Base-by-base conservation (phyloP, 2,797 vertebrate species). In the Falco peregrinus region DNA sequence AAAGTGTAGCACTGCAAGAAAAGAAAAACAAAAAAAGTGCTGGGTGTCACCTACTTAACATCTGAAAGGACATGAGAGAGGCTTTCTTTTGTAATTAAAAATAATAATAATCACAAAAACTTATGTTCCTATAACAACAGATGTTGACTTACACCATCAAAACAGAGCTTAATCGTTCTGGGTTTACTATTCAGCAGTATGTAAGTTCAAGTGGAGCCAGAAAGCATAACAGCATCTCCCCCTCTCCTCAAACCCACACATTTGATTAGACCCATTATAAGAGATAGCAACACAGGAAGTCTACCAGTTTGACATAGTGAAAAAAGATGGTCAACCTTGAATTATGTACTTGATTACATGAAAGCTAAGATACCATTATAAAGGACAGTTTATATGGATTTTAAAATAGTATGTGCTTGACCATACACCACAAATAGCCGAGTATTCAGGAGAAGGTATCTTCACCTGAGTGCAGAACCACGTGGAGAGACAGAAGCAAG, bases 351-450 rank as follows among this genome's bases (percentile, higher is more conserved):
- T 10, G 11, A 29, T 50, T 33, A 78, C 6, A 15, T 24, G 16
- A 61, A 70, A 37, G 11, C 33, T 71, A 77, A 64, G 37, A 83
- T 63, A 77, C 6, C 12, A 25, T 67, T 61, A 54, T 7, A 69
- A 78, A 83, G 48, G 15, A 21, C 6, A 54, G 13, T 29, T 57
- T 10, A 43, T 37, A 41, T 1, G 1, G 15, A 65, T 65, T 89
- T 88, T 81, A 31, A 81, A 68, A 43, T 3, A 47, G 10, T 37
- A 37, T 8, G 13, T 1, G 3, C 39, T 51, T 63, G 33, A 54
- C 35, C 56, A 17, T 1, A 48, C 37, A n/a, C 5, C 35, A 51
- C 4, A 81, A 71, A 71, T 0, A 67, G 22, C 6, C 4, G 1
- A 45, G 48, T 35, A 57, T 16, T 64, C n/a, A 61, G 37, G 4